phyloP scores from a whole-genome alignment of 2,888 invertebrate genomes.

The Conistra vaccinii region DNA sequence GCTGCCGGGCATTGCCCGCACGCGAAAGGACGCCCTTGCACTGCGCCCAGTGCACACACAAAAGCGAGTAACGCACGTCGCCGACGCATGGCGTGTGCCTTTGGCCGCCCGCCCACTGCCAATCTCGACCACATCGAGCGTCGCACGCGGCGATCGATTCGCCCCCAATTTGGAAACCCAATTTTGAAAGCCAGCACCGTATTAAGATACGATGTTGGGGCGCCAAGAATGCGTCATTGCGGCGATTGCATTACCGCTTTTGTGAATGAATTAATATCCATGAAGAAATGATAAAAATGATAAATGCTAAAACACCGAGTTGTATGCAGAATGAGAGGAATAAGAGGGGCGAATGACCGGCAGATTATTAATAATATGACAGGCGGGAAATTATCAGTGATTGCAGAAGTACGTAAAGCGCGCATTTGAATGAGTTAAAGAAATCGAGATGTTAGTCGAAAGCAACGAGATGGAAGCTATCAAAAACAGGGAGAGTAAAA shows the following conservation, averaged over 20 bases:
- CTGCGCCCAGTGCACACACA: slow-evolving; percentile 91
- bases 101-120: slow-evolving; percentile 79
- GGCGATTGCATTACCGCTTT: slow-evolving; percentile 91
- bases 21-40: slow-evolving; percentile 88
- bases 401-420: slow-evolving; percentile 88
- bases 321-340: slow-evolving; percentile 79
- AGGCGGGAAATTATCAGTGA: slow-evolving; percentile 78
- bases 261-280: slow-evolving; percentile 89
- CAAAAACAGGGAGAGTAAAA: slow-evolving; percentile 81
- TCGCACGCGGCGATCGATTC: slow-evolving; percentile 69
- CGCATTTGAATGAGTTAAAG: slow-evolving; percentile 82
- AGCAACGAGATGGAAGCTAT: slow-evolving; percentile 88
- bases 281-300: slow-evolving; percentile 88
- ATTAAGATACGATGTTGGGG: slow-evolving; percentile 69
- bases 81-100: slow-evolving; percentile 79
- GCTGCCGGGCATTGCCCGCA: slow-evolving; percentile 88
- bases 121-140: slow-evolving; percentile 71
- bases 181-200: slow-evolving; percentile 78
- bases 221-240: slow-evolving; percentile 84
- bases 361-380: slow-evolving; percentile 77
- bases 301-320: slow-evolving; percentile 81
- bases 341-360: slow-evolving; percentile 77
- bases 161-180: slow-evolving; percentile 77
- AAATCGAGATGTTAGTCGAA: slow-evolving; percentile 87
- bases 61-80: slow-evolving; percentile 91